These are phyloP conservation scores for Lasioglossum morio DNA, from an alignment of 2,888 invertebrate genomes.

Conservation along the genomic window DNA sequence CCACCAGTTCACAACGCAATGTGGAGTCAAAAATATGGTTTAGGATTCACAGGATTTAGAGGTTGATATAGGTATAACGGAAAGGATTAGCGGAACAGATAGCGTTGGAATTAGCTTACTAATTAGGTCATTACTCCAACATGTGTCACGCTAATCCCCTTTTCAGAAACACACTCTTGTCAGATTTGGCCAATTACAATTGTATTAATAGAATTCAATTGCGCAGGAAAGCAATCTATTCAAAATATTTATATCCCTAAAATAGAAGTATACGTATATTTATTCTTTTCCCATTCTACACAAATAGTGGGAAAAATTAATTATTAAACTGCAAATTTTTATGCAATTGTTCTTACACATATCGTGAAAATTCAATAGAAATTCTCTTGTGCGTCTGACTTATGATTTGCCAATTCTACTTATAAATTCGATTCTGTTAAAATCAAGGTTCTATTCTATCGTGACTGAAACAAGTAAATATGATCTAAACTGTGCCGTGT, in stretches of 20 bases:
- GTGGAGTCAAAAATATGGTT: not conserved
- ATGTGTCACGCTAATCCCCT: constrained; percentile 10
- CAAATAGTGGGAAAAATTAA: not conserved
- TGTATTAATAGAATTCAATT: not conserved
- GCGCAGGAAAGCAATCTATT: not conserved
- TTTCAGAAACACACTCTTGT: not conserved
- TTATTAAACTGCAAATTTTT: not conserved
- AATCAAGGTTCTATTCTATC: no score
- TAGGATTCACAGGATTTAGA: not conserved
- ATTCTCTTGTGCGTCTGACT: no score
- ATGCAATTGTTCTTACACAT: not conserved
- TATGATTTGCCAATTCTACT: no score
- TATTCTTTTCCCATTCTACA: no score
- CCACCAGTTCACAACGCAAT: not conserved
- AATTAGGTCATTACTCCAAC: not conserved
- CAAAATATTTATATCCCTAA: not conserved
- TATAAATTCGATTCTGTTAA: no score
- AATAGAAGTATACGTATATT: not conserved
- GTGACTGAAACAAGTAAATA: no score
- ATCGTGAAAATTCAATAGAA: not conserved
- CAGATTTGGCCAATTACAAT: not conserved
- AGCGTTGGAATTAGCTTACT: not conserved
- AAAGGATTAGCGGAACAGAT: constrained; percentile 5
- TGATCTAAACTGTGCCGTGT: no score
- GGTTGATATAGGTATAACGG: not conserved